A percentile compares a stretch with the other conserved stretches of the same genome.
These are phyloP conservation scores for Cephus rjabovi DNA, from an alignment of 2,888 invertebrate genomes.

Conservation along the genomic window DNA sequence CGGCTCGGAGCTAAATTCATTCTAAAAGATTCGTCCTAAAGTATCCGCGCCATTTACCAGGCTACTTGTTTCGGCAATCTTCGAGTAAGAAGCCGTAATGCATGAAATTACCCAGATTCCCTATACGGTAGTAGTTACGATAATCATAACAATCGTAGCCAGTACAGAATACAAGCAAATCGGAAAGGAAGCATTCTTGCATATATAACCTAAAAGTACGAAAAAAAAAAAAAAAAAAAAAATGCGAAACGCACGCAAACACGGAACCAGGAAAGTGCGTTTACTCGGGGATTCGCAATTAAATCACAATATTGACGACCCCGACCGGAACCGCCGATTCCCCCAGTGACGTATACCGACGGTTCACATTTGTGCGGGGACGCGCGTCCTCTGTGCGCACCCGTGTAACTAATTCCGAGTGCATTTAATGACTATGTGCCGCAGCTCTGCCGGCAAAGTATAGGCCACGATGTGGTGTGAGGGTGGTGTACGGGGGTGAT, in stretches of 20 bases:
- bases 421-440: constrained; percentile 42
- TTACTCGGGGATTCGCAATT: constrained; percentile 16
- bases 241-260: no score
- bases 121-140: no score
- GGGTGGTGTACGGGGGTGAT: constrained; percentile 10
- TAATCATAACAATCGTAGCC: no score
- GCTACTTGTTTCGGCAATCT: no score
- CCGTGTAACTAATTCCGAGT: constrained; percentile 47
- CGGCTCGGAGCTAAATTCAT: background rate
- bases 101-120: no score
- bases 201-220: no score
- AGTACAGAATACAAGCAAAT: no score
- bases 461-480: constrained; percentile 7
- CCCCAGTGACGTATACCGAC: constrained; percentile 2
- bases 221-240: no score
- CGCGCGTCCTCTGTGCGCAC: constrained; percentile 24
- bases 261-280: background rate
- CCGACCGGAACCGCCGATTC: constrained; percentile 7
- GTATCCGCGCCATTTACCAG: no score
- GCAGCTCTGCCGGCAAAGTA: constrained; percentile 18
- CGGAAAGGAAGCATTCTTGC: no score
- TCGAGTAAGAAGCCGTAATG: no score
- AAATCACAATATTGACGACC: constrained; percentile 25
- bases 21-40: no score
- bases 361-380: constrained; percentile 1